Base-by-base conservation (phyloP, 2,113 vertebrate species). In the Tetraodon nigroviridis region DNA sequence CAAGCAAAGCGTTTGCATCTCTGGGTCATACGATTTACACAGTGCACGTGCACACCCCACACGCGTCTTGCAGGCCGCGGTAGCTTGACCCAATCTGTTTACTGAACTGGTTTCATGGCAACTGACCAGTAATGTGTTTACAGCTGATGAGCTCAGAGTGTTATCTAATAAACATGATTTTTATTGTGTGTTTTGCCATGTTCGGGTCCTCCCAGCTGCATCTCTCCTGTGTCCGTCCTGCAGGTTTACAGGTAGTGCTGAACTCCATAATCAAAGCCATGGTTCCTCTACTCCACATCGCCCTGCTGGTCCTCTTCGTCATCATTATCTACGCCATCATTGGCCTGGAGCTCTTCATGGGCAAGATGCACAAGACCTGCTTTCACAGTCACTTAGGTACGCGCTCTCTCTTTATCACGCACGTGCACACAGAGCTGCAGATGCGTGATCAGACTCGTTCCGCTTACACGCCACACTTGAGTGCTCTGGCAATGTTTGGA, bases 241-340 rank as follows among this genome's bases (percentile, higher is more conserved):
- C 86, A 99, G 97, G 97, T 92, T 95, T 99, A 79, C 96, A 99
- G 87, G 97, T 99, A 80, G 97, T 99, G 87, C 89, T 99, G 89
- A 99, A 99, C 87, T 99, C 97, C 86, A 99, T 99, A 76, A 99
- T 99, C 87, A 99, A 99, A 93, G 97, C 96, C 90, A 99, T 98
- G 96, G 97, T 99, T 54, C 96, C 97, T 56, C 90, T 99, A 84
- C 92, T 99, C 82, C 97, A 98, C 20, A 99, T 99, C 27, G 95
- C 97, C 70, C 91, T 99, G 81, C 91, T 98, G 57, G 97, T 99
- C 78, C 93, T 99, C 56, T 99, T 99, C 44, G 95, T 98, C 87
- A 99, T 99, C 86, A 99, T 99, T 74, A 98, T 99, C 88, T 99
- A 98, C 3, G 97, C 97, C 78, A 99, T 99, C 87, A 98, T 99